Evolutionary conservation across 2,797 vertebrate species (phyloP), one percentile per base, ranked within the genome.

Genomic region (Nothura maculosa): DNA sequence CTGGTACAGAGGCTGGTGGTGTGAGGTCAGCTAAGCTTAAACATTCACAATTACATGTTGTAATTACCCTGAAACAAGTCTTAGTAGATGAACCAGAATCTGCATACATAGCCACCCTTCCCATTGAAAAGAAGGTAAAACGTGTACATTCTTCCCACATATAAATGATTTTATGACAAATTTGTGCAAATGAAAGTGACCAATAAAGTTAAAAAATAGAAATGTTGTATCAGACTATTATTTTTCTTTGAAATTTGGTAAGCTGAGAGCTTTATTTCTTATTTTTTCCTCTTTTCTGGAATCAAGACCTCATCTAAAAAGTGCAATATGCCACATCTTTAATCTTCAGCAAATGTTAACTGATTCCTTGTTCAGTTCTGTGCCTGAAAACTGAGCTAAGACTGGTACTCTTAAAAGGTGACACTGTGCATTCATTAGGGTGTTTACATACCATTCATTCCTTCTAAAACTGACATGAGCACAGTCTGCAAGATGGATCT

Each of bases 391-490:
- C 45, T 62, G 72, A 81, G 12, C 42, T 58, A 76, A 48, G 55
- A 9, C 22, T 77, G 70, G 43, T 66, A 30, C 58, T 72, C 18
- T 64, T 94, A 86, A 90, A 95, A 82, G 57, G 40, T 88, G 85
- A 81, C 66, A 85, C 50, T 89, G 78, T 90, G 58, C 84, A 92
- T 89, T 85, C 81, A 27, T 68, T 75, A 69, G 91, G 24, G 38
- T 93, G 75, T 89, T 96, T 89, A 81, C 92, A 92, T 94, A 90
- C 90, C 90, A 52, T 62, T 87, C 81, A 79, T 93, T 96, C 86
- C 78, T 93, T 57, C 75, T 93, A 43, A 40, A 85, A 34, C 73
- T 73, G 60, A 84, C 36, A n/a, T 69, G 62, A 77, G 30, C 61
- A 45, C 32, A 60, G 52, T 47, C 69, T 55, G 34, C 3, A 0